Evolutionary conservation across 2,113 vertebrate species (phyloP).

Genomic region (Melanostigma gelatinosum): DNA sequence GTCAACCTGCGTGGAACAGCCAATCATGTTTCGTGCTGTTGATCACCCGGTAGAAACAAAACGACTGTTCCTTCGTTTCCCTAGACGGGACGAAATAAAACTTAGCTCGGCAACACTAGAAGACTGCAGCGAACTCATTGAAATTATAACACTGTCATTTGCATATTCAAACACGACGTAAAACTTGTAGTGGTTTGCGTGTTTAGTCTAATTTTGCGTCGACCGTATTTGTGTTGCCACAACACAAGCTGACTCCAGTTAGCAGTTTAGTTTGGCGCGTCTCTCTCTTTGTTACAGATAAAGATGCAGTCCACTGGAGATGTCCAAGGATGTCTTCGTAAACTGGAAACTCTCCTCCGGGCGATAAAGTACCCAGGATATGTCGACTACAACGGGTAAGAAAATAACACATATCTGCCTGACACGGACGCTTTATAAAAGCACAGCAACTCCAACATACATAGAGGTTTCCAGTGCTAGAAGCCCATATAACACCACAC

Average conservation of each 20-base stretch:
- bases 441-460: background rate
- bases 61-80: background rate
- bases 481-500: background rate
- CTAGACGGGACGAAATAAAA: background rate
- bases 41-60: conserved; percentile 52
- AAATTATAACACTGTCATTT: background rate
- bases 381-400: conserved; percentile 89
- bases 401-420: background rate
- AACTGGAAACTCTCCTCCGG: conserved; percentile 90
- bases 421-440: background rate
- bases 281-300: background rate
- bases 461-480: background rate
- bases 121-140: background rate
- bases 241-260: background rate
- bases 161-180: background rate
- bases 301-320: conserved; percentile 89
- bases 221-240: background rate
- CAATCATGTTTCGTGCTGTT: conserved; percentile 9
- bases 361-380: conserved; percentile 87
- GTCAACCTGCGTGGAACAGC: conserved; percentile 26
- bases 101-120: background rate
- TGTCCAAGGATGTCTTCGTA: conserved; percentile 88
- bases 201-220: background rate
- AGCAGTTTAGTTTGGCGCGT: background rate
- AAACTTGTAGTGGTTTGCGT: background rate